phyloP scores from a whole-genome alignment of 1,140 invertebrate genomes.

The Drosophila rhopaloa region DNA sequence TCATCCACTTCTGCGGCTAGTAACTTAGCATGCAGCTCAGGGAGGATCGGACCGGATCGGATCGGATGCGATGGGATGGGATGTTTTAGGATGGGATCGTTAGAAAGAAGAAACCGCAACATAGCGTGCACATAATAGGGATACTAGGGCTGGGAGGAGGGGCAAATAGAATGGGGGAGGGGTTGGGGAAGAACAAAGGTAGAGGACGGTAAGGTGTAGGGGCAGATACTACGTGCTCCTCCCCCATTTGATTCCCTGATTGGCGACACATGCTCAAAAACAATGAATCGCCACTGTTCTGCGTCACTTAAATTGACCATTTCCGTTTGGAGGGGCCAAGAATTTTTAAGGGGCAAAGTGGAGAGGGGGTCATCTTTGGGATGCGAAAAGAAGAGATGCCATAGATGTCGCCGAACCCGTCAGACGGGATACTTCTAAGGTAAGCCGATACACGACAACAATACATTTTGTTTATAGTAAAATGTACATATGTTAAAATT shows the following conservation, averaged over 20 bases:
- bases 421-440: conserved; percentile 10
- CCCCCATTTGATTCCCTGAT: conserved; percentile 6
- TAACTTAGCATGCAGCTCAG: conserved; percentile 28
- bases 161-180: not conserved
- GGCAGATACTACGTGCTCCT: conserved; percentile 15
- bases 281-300: conserved; percentile 59
- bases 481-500: too few relatives aligned
- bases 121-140: conserved; percentile 45
- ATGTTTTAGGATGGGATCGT: conserved; percentile 13
- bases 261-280: conserved; percentile 48
- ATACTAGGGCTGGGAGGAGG: not conserved
- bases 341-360: not conserved
- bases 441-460: conserved; percentile 15
- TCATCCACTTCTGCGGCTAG: conserved; percentile 27
- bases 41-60: conserved; percentile 17
- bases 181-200: not conserved
- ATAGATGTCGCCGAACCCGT: conserved; percentile 39
- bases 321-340: conserved; percentile 40
- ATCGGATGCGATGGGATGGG: not conserved
- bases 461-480: not conserved
- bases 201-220: not conserved
- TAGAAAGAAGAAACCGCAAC: conserved; percentile 32
- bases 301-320: conserved; percentile 70
- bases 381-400: conserved; percentile 8
- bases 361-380: not conserved